Evolutionary conservation across 2,797 vertebrate species (phyloP), one percentile per base, ranked within the genome.

Genomic region (Chelon auratus): DNA sequence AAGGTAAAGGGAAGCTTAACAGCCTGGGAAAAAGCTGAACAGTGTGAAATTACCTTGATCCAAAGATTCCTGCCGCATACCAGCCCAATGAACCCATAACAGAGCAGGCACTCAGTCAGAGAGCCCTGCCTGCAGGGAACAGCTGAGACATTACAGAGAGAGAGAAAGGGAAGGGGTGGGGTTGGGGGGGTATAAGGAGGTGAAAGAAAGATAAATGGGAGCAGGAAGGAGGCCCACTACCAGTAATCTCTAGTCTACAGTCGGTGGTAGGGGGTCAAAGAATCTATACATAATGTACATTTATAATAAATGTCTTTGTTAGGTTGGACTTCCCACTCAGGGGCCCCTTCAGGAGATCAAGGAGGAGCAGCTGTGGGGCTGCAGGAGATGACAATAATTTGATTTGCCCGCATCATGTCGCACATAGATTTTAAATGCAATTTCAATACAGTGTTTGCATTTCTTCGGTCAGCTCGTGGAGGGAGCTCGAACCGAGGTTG

Each of bases 31-130:
- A 94, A 94, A 92, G 89, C 90, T 90, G 92, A 94, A 94, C 90
- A 95, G 92, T 94, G 93, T 95, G 94, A 95, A 95, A 95, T 94
- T 94, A 95, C 93, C 94, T 94, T 94, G 94, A 94, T 94, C 93
- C 92, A 94, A 94, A 94, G 93, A 95, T 94, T 95, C 94, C 94
- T 94, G 92, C 92, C 65, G 89, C 94, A 95, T 95, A 92, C 94
- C 94, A 94, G 93, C 93, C 87, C 92, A 93, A 90, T 92, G 93
- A 95, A 94, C 94, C 94, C 94, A 95, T 93, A 94, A 95, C 94
- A 94, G 91, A 86, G 86, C 87, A 89, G 77, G 82, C 91, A 88
- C 84, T 86, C 88, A 91, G 87, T 90, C 89, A 87, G 85, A 79
- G 82, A 90, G 85, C 67, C 75, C 80, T 87, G 86, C 86, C 83